A percentile compares a stretch with the other conserved stretches of the same genome.
These are phyloP conservation scores for Creontiades dilutus DNA, from an alignment of 2,888 invertebrate genomes.

Conservation along the genomic window DNA sequence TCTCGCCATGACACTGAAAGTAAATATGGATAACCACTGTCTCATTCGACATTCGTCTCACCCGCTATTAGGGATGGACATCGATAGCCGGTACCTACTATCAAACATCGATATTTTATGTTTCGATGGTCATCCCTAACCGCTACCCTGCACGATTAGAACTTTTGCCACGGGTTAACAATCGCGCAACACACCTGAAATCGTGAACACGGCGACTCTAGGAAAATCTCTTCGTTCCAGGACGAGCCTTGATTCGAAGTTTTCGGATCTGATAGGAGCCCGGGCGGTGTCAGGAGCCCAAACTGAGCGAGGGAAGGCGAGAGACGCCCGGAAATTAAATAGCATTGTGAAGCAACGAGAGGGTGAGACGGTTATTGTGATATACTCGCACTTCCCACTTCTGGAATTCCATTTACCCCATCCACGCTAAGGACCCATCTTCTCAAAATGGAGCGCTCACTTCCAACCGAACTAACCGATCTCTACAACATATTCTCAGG, in stretches of 20 bases:
- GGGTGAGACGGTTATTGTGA: constrained; percentile 3
- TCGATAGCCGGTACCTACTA: too few relatives aligned
- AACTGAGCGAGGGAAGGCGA: neutral
- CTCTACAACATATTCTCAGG: neutral
- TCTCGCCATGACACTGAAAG: too few relatives aligned
- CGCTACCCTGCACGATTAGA: too few relatives aligned
- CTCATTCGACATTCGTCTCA: too few relatives aligned
- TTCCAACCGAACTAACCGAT: constrained; percentile 1
- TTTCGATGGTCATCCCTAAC: too few relatives aligned
- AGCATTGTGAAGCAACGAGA: constrained; percentile 9
- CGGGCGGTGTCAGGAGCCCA: neutral
- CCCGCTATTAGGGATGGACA: too few relatives aligned
- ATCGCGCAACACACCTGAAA: too few relatives aligned
- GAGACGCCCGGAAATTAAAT: constrained; percentile 28
- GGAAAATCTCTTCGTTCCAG: too few relatives aligned
- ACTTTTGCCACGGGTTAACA: too few relatives aligned
- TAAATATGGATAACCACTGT: too few relatives aligned
- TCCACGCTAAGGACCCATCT: neutral
- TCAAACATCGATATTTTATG: too few relatives aligned
- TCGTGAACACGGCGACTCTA: too few relatives aligned
- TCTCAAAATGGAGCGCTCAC: neutral
- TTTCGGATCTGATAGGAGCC: constrained; percentile 2
- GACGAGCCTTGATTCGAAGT: neutral
- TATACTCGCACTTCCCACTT: constrained; percentile 23
- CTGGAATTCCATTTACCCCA: constrained; percentile 30